These are phyloP conservation scores for Synaphobranchus kaupii DNA, from an alignment of 2,797 vertebrate genomes.

Conservation along the genomic window DNA sequence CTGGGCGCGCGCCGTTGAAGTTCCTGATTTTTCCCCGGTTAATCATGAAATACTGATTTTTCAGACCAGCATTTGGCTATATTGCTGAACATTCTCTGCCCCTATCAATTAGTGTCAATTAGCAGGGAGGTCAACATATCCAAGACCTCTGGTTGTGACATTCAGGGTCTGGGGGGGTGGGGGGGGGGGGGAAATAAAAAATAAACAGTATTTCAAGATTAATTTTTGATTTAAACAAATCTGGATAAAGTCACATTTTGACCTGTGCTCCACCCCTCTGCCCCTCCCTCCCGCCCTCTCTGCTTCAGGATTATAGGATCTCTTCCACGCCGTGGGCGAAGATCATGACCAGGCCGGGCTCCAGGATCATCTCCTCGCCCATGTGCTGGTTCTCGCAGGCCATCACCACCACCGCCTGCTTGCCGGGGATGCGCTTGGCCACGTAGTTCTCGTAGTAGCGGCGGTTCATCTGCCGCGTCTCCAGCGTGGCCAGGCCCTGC, in stretches of 20 bases:
- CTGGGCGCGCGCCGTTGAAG: neutral
- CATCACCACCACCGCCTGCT: constrained; percentile 98
- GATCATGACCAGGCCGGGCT: constrained; percentile 97
- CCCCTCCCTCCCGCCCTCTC: constrained; percentile 38
- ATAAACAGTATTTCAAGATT: too few relatives aligned
- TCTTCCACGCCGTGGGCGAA: constrained; percentile 97
- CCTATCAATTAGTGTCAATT: neutral
- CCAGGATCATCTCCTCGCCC: constrained; percentile 98
- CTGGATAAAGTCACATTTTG: too few relatives aligned
- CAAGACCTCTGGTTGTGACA: too few relatives aligned
- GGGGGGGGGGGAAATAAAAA: too few relatives aligned
- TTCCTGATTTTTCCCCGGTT: neutral
- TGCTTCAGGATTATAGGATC: constrained; percentile 75
- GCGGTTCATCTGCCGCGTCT: constrained; percentile 97
- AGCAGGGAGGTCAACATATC: neutral
- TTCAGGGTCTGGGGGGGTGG: too few relatives aligned
- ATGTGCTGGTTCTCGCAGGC: constrained; percentile 99
- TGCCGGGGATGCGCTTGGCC: constrained; percentile 96
- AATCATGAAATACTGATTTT: neutral
- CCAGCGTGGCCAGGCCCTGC: constrained; percentile 93
- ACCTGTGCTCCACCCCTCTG: constrained; percentile 43
- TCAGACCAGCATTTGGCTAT: neutral
- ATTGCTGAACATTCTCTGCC: constrained; percentile 28
- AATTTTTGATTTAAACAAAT: too few relatives aligned
- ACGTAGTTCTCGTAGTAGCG: constrained; percentile 99